Base-by-base conservation (phyloP, 2,113 vertebrate species). In the Leiothrix lutea region DNA sequence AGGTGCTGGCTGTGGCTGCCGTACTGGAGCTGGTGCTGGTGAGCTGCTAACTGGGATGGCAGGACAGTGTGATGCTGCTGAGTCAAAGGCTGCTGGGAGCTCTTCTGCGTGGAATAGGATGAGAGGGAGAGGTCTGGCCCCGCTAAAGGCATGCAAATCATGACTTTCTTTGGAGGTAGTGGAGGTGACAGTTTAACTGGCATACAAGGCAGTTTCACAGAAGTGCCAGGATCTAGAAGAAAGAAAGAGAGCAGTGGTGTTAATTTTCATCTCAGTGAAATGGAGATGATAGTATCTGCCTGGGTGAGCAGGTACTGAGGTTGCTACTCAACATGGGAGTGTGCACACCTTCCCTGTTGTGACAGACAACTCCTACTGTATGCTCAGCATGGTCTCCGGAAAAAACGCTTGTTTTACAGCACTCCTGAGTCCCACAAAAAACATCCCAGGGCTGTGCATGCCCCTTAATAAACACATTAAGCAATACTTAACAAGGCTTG, bases 131-230 rank as follows among this genome's bases (percentile, higher is more conserved):
- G 98, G 94, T 99, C 99, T 94, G 98, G 97, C 40, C 98, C 98
- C 90, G 98, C 99, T 47, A 98, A 98, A 87, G 99, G 99, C 98
- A 99, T 98, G 88, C 99, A 99, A 92, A 99, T 99, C 99, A 99
- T 99, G 97, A 99, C 99, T 98, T 99, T 99, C 98, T 99, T 99
- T 97, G 99, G 99, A 97, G 99, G 99, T 98, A 99, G 98, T 81
- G 99, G 99, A 96, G 99, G 99, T 72, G 99, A 99, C 98, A 99
- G 98, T 98, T 99, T 99, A 90, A 99, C 98, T 91, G 98, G 98
- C 98, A 99, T 98, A 97, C 98, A 99, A 98, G 99, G 98, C 98
- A 99, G 98, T 98, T 99, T 99, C 98, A 99, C 97, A 94, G 99
- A 98, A 98, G 99, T 99, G 75, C 99, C 99, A 96, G 99, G 98